These are phyloP conservation scores for Teleopsis dalmanni DNA, from an alignment of 1,140 invertebrate species.

Conservation along the genomic window DNA sequence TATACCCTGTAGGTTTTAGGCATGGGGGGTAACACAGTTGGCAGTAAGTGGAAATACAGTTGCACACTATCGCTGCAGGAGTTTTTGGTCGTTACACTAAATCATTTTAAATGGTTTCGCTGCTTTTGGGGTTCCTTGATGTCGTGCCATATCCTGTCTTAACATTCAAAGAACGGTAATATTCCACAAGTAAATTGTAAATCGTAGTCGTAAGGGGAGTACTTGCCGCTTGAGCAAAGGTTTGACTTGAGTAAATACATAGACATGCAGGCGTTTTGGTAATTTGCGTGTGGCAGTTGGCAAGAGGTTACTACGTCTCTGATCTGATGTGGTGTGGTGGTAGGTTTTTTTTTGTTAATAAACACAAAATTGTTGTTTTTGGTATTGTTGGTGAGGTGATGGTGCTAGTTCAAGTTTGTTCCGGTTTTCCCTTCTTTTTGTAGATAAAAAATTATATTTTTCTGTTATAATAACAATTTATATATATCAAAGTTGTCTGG, in stretches of 20 bases:
- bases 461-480: background rate
- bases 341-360: background rate
- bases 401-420: background rate
- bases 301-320: background rate
- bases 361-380: background rate
- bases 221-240: too few species aligned
- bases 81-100: slow-evolving; percentile 9
- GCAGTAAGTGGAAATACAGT: background rate
- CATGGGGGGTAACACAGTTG: background rate
- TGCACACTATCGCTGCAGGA: slow-evolving; percentile 4
- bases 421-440: background rate
- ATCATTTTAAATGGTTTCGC: slow-evolving; percentile 9
- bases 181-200: background rate
- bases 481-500: background rate
- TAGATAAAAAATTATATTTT: background rate
- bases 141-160: too few species aligned
- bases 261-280: too few species aligned
- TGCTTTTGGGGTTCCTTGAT: too few species aligned
- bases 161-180: too few species aligned
- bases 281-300: too few species aligned
- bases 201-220: background rate
- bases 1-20: background rate
- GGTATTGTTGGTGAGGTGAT: background rate
- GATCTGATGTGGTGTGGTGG: background rate
- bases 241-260: too few species aligned